Evolutionary conservation across 2,797 vertebrate genomes (phyloP), one percentile per base, ranked within the genome.

Genomic region (Oryzias dopingdopingensis): DNA sequence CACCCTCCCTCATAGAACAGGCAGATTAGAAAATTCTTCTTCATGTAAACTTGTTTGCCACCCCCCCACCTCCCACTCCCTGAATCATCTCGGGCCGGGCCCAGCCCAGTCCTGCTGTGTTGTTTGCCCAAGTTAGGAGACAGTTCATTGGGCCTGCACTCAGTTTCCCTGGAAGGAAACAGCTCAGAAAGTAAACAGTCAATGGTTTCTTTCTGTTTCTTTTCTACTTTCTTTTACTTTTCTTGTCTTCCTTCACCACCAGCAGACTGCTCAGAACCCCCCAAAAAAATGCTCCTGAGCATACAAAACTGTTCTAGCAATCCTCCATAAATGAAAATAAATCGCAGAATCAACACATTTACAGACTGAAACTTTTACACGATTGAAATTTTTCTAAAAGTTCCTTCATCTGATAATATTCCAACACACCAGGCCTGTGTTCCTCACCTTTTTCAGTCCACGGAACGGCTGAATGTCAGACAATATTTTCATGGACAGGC

Each of bases 121-220:
- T 46, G 55, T 71, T 90, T 93, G 92, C 83, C 93, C 93, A 94
- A 92, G 88, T 95, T 94, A 93, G 94, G 94, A 92, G 88, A 93
- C 89, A 77, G 83, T 90, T 82, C 71, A 76, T 60, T 55, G 77
- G 52, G 69, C 14, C 65, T 90, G 90, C 85, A 15, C 65, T 87
- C 55, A 60, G 56, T 68, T 76, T 81, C 81, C 74, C 65, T 74
- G 67, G 58, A 85, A 75, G 81, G 80, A 83, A 77, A 73, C 62
- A 22, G 56, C 17, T 40, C 29, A 32, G 50, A 52, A 66, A 62
- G 63, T 80, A 84, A 84, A 86, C 67, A 70, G 47, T 49, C 52
- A 51, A 47, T 47, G 42, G 59, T 67, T 14, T 56, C 29, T 56
- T 59, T 67, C 26, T 72, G 15, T 74, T 63, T 49, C 13, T 56